phyloP scores from a whole-genome alignment of 2,888 invertebrate species.

The Thalpophila matura region DNA sequence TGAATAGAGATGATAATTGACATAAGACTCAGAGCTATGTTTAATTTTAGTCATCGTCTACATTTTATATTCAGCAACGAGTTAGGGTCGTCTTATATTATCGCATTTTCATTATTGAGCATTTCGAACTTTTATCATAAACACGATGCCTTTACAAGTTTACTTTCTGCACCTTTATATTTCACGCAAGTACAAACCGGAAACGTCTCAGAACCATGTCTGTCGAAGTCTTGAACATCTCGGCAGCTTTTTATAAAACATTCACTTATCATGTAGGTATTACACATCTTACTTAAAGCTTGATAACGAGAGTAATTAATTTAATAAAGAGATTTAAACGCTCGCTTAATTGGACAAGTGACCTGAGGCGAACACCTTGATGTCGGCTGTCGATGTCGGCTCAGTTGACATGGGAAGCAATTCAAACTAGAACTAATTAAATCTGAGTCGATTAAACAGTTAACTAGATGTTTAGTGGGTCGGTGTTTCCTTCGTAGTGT shows the following conservation, averaged over 20 bases:
- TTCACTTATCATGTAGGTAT: conserved; percentile 26
- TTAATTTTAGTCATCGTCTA: too few species aligned
- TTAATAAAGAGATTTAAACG: conserved; percentile 30
- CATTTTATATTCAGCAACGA: too few species aligned
- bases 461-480: conserved; percentile 44
- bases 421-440: conserved; percentile 40
- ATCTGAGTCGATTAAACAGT: conserved; percentile 30
- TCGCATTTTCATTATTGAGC: too few species aligned
- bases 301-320: conserved; percentile 24
- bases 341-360: conserved; percentile 36
- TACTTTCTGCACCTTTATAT: conserved; percentile 28
- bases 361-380: conserved; percentile 5
- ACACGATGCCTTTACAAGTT: too few species aligned
- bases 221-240: conserved; percentile 22
- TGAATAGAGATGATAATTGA: too few species aligned
- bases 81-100: too few species aligned
- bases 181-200: conserved; percentile 11
- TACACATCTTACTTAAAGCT: neutral
- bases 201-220: conserved; percentile 24
- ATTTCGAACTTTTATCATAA: too few species aligned
- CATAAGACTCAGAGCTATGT: too few species aligned
- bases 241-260: conserved; percentile 24
- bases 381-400: conserved; percentile 29
- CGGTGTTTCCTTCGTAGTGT: conserved; percentile 49
- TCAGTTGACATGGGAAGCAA: conserved; percentile 3